These are phyloP conservation scores for Anthopleura xanthogrammica DNA, from an alignment of 92 coral and sea anemone genomes.

Conservation along the genomic window DNA sequence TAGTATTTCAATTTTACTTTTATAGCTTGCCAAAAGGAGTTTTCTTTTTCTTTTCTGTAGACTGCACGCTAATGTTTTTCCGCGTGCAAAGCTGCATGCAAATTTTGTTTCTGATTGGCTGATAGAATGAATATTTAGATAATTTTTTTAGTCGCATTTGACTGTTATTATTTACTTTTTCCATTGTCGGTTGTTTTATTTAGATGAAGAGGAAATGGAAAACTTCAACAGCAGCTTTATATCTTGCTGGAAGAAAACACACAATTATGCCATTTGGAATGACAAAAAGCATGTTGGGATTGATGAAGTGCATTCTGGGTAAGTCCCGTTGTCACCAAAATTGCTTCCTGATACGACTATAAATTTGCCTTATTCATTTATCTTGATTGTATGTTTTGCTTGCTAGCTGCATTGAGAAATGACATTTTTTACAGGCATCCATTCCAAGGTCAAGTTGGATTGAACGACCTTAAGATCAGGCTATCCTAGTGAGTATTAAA, in stretches of 20 bases:
- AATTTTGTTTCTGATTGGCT: too few relatives aligned
- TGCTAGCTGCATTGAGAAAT: background rate
- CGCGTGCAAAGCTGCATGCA: too few relatives aligned
- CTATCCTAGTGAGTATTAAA: constrained; percentile 60
- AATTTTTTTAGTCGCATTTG: too few relatives aligned
- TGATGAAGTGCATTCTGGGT: constrained; percentile 93
- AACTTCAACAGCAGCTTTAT: constrained; percentile 70
- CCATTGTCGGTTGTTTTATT: background rate
- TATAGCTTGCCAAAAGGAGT: too few relatives aligned
- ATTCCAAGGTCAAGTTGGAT: constrained; percentile 86
- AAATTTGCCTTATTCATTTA: background rate
- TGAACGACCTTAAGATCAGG: constrained; percentile 76
- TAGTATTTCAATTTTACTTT: too few relatives aligned
- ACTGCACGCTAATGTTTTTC: too few relatives aligned
- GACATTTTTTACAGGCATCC: constrained; percentile 61
- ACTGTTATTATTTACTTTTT: too few relatives aligned
- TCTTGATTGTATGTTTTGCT: too few relatives aligned
- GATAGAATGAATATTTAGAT: too few relatives aligned
- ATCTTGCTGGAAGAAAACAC: constrained; percentile 78
- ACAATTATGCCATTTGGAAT: constrained; percentile 62
- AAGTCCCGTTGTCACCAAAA: background rate
- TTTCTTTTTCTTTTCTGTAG: too few relatives aligned
- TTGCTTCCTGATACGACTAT: background rate
- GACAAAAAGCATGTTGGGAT: constrained; percentile 78
- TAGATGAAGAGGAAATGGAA: constrained; percentile 65